Base-by-base conservation (phyloP, 2,888 invertebrate species). In the Caenorhabditis macrosperma region DNA sequence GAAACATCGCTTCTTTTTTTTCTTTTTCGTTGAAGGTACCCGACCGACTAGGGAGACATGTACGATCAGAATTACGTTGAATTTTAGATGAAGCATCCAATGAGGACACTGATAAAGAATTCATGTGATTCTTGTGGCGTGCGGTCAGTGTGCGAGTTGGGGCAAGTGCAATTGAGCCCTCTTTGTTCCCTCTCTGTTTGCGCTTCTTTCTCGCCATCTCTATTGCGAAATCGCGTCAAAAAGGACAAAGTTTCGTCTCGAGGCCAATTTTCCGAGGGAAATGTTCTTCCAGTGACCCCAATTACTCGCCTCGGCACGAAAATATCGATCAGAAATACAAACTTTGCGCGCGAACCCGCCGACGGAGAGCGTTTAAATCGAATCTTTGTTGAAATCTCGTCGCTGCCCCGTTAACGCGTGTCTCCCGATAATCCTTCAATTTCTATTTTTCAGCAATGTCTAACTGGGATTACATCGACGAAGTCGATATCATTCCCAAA, bases 401-500 rank as follows among this genome's bases (percentile, higher is more conserved):
- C 44, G 10, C n/a, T 9, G 52, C 15, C 48, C 33, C 22, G 7
- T 61, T 61, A 38, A 20, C 15, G n/a, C 38, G 20, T 60, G 28
- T 54, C 24, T 24, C 30, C 30, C 24, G 26, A 6, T n/a, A 41
- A 24, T 41, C 26, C 35, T 3, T 17, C 22, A 30, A 26, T 35
- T 33, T 46, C 48, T 71, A 33, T 54, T 33, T 64, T 48, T 38
- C 22, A 63, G 33, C 35, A 60, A 84, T 85, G 84, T 72, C 75
- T 17, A 78, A 80, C 26, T 78, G 94, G 91, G 98, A 98, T 71
- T 92, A 97, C 0, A 91, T 97, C 35, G 95, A 95, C 87, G 95
- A 97, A 0, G 96, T 96, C 55, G 96, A 99, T 90, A 95, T 99
- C 84, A 91, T 98, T 0, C 94, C 95, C 0, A 95, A 96, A 91